A percentile compares a stretch with the other conserved stretches of the same genome.
phyloP scores from a whole-genome alignment of 2,113 vertebrate species.

The Myodes glareolus region DNA sequence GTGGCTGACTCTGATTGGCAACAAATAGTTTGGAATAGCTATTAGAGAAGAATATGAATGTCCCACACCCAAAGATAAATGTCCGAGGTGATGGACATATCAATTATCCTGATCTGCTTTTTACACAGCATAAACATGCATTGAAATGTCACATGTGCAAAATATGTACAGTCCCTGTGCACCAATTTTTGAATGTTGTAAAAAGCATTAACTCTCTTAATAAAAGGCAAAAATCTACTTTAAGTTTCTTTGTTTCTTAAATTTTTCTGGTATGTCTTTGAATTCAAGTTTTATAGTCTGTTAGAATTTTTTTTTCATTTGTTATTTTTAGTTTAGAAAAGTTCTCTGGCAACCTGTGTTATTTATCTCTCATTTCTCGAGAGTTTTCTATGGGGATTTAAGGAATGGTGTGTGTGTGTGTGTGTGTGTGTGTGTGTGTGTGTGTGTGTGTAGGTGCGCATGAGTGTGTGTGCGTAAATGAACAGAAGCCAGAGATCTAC shows the following conservation, averaged over 20 bases:
- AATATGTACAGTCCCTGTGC: background rate
- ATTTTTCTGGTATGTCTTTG: conserved; percentile 45
- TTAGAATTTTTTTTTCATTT: background rate
- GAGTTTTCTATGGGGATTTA: background rate
- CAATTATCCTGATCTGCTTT: background rate
- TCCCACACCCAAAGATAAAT: background rate
- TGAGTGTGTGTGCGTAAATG: background rate
- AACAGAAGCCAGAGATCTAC: background rate
- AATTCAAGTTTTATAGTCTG: conserved; percentile 16
- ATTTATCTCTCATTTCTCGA: conserved; percentile 17
- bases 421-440: background rate
- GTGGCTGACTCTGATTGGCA: background rate
- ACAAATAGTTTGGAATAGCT: background rate
- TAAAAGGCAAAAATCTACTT: conserved; percentile 26
- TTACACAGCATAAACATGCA: background rate
- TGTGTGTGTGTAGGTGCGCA: background rate
- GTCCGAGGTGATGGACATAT: background rate
- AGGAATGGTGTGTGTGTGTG: background rate
- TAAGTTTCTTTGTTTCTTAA: conserved; percentile 47
- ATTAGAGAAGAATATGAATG: background rate
- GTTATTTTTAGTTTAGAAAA: conserved; percentile 1
- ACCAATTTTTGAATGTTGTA: background rate
- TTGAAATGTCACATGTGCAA: background rate
- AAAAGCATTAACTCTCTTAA: background rate
- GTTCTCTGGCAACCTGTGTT: background rate